These are phyloP conservation scores for Halcyon senegalensis DNA, from an alignment of 2,113 vertebrate species.

Conservation along the genomic window DNA sequence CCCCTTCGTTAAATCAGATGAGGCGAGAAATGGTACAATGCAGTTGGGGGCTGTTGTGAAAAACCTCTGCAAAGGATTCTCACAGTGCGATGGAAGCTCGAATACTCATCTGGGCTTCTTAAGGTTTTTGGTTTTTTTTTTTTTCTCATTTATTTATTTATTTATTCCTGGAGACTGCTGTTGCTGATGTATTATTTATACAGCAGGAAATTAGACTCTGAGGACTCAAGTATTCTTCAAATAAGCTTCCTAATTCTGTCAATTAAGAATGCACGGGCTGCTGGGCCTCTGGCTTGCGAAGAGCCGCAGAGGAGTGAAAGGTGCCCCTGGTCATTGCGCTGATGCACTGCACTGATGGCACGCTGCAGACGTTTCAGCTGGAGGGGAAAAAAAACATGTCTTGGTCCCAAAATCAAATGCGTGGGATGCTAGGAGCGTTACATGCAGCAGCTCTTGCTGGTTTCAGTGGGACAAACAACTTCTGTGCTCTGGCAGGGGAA, in stretches of 20 bases:
- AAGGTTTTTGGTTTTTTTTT: background rate
- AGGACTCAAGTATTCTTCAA: slow-evolving; percentile 65
- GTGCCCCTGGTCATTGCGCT: slow-evolving; percentile 36
- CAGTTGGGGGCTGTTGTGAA: slow-evolving; percentile 20
- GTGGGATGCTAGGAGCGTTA: background rate
- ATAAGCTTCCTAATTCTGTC: slow-evolving; percentile 68
- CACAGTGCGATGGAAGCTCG: slow-evolving; percentile 13
- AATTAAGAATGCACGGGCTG: slow-evolving; percentile 59
- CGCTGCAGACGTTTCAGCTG: background rate
- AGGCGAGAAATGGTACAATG: slow-evolving; percentile 51
- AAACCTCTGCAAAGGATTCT: slow-evolving; percentile 36
- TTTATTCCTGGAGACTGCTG: slow-evolving; percentile 34
- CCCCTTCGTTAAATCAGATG: background rate
- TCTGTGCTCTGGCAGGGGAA: background rate
- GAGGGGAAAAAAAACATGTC: slow-evolving; percentile 3
- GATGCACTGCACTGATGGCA: background rate
- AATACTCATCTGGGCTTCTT: background rate
- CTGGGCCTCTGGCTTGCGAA: slow-evolving; percentile 26
- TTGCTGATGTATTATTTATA: slow-evolving; percentile 70
- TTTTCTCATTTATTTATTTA: background rate
- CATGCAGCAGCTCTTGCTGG: background rate
- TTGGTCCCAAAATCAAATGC: background rate
- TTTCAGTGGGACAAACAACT: background rate
- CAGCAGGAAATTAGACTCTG: slow-evolving; percentile 68
- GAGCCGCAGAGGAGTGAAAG: background rate